phyloP scores from a whole-genome alignment of 2,113 vertebrate species.

The Hippolais icterina region DNA sequence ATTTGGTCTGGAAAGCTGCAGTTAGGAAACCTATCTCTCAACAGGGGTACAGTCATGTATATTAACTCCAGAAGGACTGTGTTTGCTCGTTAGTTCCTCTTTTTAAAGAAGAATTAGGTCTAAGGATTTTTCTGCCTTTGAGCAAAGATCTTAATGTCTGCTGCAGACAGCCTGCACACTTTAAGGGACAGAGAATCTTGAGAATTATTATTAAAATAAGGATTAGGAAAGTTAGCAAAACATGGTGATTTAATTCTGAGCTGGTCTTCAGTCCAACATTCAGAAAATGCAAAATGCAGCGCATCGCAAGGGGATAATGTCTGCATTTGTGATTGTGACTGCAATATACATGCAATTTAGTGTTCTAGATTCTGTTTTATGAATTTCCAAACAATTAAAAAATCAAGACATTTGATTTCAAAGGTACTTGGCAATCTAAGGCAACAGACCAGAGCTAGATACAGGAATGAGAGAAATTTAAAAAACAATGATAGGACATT shows the following conservation, averaged over 20 bases:
- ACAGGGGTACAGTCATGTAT: background rate
- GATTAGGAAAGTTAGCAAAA: background rate
- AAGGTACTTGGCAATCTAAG: background rate
- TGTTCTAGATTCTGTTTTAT: background rate
- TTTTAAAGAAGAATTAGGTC: background rate
- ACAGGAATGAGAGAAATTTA: background rate
- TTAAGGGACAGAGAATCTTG: background rate
- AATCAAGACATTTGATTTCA: background rate
- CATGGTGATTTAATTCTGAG: background rate
- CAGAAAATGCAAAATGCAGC: background rate
- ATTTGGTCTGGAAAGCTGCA: background rate
- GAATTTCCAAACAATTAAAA: background rate
- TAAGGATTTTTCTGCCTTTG: background rate
- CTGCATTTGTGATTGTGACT: background rate
- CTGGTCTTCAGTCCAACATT: background rate
- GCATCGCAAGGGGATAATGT: background rate
- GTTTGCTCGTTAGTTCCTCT: background rate
- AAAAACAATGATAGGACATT: background rate
- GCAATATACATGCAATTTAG: background rate
- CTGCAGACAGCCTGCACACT: background rate
- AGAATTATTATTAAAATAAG: background rate
- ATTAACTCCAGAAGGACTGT: background rate
- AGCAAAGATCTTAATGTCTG: background rate
- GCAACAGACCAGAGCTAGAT: background rate
- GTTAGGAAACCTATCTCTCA: background rate